A percentile compares a stretch with the other conserved stretches of the same genome.
Conservation (phyloP, 2,888 invertebrate genomes). For the Dryocosmus kuriphilus region DNA sequence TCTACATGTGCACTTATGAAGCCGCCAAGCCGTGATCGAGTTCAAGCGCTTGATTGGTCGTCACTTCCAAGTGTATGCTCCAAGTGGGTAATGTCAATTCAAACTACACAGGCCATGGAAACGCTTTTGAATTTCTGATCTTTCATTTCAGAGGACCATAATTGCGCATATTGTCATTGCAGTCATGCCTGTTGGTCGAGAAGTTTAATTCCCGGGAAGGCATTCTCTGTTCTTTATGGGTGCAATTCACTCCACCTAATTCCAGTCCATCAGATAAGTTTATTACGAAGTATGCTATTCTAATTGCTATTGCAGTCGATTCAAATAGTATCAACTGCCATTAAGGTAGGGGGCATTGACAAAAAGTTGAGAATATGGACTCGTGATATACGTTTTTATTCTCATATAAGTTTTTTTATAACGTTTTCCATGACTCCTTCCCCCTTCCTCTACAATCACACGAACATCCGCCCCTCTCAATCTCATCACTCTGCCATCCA, state of each 20-base stretch:
- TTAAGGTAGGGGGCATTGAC: not conserved
- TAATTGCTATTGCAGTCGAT: not conserved
- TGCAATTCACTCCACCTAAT: no score
- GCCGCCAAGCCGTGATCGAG: conserved; percentile 1
- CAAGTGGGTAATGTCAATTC: conserved; percentile 26
- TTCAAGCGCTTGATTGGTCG: not conserved
- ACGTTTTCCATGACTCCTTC: no score
- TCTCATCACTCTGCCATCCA: no score
- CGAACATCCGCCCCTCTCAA: no score
- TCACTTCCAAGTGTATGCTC: no score
- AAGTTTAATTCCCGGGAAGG: conserved; percentile 27
- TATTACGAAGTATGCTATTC: not conserved
- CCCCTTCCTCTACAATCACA: no score
- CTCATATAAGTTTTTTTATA: no score
- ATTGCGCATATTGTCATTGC: conserved; percentile 15
- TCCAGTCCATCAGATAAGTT: not conserved
- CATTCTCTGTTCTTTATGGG: not conserved
- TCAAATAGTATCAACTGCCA: not conserved
- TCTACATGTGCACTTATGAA: no score
- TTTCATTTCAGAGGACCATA: conserved; percentile 20
- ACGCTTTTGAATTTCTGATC: conserved; percentile 25
- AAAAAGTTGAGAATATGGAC: no score
- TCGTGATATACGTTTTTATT: no score
- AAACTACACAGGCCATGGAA: not conserved
- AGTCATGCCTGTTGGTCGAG: not conserved